Evolutionary conservation across 2,797 vertebrate species (phyloP).

Genomic region (Scomberomorus guttatus): DNA sequence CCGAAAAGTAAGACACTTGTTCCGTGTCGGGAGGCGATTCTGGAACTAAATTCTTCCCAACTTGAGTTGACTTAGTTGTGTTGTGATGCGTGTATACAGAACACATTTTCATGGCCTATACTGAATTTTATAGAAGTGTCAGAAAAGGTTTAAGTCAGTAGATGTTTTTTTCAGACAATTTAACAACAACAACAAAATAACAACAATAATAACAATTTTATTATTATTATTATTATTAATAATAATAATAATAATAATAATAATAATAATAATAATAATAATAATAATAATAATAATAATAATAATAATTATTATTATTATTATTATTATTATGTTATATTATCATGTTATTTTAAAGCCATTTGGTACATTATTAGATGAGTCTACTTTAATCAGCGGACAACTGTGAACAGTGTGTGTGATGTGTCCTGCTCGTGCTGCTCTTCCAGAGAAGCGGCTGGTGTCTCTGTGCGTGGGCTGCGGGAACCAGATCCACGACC

Average conservation of each 20-base stretch:
- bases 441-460: conserved; percentile 93
- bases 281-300: background rate
- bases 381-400: background rate
- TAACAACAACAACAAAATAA: conserved; percentile 5
- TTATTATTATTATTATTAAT: background rate
- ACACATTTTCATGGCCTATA: background rate
- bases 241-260: background rate
- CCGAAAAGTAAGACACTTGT: conserved; percentile 95
- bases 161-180: background rate
- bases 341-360: background rate
- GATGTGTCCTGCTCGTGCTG: conserved; percentile 28
- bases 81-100: background rate
- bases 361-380: background rate
- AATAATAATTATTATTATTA: conserved; percentile 5
- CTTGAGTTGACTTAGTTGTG: conserved; percentile 27
- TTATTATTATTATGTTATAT: background rate
- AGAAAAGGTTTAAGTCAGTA: background rate
- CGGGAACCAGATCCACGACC: conserved; percentile 98
- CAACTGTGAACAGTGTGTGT: conserved; percentile 12
- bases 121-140: background rate
- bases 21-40: background rate
- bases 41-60: conserved; percentile 8
- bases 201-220: background rate
- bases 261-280: background rate
- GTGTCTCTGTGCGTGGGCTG: conserved; percentile 97